Evolutionary conservation across 2,888 invertebrate species (phyloP).

Genomic region (Azorinus chamasolen): DNA sequence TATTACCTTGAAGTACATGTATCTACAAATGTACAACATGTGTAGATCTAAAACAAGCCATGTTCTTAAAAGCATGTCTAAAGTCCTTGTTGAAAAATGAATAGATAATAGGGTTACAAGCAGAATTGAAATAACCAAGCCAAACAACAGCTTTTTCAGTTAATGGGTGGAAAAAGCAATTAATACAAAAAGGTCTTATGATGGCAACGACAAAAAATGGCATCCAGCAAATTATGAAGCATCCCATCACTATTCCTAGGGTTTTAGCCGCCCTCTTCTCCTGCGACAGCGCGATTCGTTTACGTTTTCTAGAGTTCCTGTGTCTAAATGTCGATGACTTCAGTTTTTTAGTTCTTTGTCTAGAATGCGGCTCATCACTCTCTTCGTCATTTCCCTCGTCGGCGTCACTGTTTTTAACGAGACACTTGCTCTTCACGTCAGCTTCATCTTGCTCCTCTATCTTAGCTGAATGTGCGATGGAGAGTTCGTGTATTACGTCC

Average conservation of each 20-base stretch:
- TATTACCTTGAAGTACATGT: background rate
- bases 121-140: slow-evolving; percentile 99
- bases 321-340: slow-evolving; percentile 50
- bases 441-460: slow-evolving; percentile 4
- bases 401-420: background rate
- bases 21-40: slow-evolving; percentile 21
- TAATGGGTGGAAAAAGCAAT: slow-evolving; percentile 93
- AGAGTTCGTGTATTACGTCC: slow-evolving; percentile 61
- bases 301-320: slow-evolving; percentile 58
- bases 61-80: slow-evolving; percentile 95
- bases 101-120: slow-evolving; percentile 96
- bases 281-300: slow-evolving; percentile 73
- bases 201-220: slow-evolving; percentile 97
- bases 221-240: slow-evolving; percentile 92
- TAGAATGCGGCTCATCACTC: slow-evolving; percentile 24
- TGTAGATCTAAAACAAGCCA: slow-evolving; percentile 23
- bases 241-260: slow-evolving; percentile 98
- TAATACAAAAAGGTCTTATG: slow-evolving; percentile 92
- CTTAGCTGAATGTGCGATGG: slow-evolving; percentile 14
- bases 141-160: slow-evolving; percentile 97
- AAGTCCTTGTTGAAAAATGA: slow-evolving; percentile 99
- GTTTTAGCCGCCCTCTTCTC: slow-evolving; percentile 92
- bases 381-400: slow-evolving; percentile 33
- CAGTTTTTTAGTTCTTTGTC: slow-evolving; percentile 15
- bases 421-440: slow-evolving; percentile 1